Base-by-base conservation (phyloP, 2,113 vertebrate species). In the Ochotona princeps region DNA sequence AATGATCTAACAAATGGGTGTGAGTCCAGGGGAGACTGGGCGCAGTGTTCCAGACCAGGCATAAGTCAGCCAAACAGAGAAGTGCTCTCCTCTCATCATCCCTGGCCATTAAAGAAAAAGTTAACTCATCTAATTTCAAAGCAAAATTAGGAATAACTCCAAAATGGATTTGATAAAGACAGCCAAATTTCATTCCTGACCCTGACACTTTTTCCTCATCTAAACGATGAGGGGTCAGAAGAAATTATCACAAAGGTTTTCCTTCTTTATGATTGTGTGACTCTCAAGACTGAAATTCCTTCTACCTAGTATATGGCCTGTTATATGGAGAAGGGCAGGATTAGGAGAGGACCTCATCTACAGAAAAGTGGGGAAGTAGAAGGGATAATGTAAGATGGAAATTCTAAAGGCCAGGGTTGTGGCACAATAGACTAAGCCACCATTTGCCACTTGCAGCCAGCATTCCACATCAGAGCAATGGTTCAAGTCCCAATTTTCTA, bases 181-280 rank as follows among this genome's bases (percentile, higher is more conserved):
- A 83, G 26, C 66, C 54, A 66, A 51, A 91, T 84, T 79, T 76
- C 81, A 81, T 49, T 80, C 80, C 69, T 87, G 25, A 7, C 54
- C n/a, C 49, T 85, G 30, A 69, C 1, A n/a, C 6, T 49, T n/a
- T 83, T 79, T 76, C 21, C 26, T 89, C 35, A 63, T 60, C n/a
- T 81, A 63, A 85, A 25, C 23, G 94, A 47, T 15, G 20, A 82
- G 44, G 65, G 1, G 6, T 63, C 35, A 47, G 32, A 57, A 14
- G 51, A 51, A 86, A 49, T 20, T 5, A 26, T 65, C 47, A 26
- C 14, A 18, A 49, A 60, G 10, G 11, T 73, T 73, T 78, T 70
- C n/a, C 25, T 70, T 23, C 15, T 89, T 91, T 87, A 73, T 61
- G 4, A 28, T 21, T 8, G 25, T 66, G 5, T 44, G 21, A 9